phyloP scores from a whole-genome alignment of 2,888 invertebrate species.

The Eulithis prunata region DNA sequence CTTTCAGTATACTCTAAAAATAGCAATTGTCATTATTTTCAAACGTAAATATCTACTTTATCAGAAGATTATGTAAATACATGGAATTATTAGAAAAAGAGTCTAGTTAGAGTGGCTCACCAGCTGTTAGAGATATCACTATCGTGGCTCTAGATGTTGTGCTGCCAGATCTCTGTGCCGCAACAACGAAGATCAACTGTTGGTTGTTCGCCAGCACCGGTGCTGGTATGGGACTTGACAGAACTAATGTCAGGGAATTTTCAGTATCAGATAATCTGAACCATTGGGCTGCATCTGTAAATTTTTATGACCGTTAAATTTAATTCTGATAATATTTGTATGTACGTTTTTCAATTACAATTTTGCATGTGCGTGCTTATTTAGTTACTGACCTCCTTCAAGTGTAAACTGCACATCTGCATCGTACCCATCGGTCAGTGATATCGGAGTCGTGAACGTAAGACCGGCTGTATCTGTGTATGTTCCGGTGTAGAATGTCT shows the following conservation, averaged over 20 bases:
- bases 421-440: slow-evolving; percentile 44
- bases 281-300: slow-evolving; percentile 28
- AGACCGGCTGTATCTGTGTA: slow-evolving; percentile 40
- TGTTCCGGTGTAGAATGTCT: slow-evolving; percentile 48
- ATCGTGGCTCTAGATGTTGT: slow-evolving; percentile 36
- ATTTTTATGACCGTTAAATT: not conserved
- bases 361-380: not conserved
- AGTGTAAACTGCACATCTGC: slow-evolving; percentile 46
- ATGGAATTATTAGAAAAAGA: not conserved
- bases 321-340: too few relatives aligned
- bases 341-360: not conserved
- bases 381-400: slow-evolving; percentile 48
- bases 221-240: slow-evolving; percentile 42
- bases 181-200: slow-evolving; percentile 41
- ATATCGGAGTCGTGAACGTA: slow-evolving; percentile 38
- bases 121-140: slow-evolving; percentile 37
- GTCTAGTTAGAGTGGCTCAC: not conserved
- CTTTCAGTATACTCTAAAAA: slow-evolving; percentile 18
- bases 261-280: slow-evolving; percentile 26
- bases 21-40: not conserved
- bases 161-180: slow-evolving; percentile 36
- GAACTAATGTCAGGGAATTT: slow-evolving; percentile 35
- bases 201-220: slow-evolving; percentile 42
- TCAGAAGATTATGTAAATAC: too few relatives aligned
- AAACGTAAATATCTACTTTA: not conserved